Base-by-base conservation (phyloP, 2,113 vertebrate species). In the Andinoacara biseriatus region DNA sequence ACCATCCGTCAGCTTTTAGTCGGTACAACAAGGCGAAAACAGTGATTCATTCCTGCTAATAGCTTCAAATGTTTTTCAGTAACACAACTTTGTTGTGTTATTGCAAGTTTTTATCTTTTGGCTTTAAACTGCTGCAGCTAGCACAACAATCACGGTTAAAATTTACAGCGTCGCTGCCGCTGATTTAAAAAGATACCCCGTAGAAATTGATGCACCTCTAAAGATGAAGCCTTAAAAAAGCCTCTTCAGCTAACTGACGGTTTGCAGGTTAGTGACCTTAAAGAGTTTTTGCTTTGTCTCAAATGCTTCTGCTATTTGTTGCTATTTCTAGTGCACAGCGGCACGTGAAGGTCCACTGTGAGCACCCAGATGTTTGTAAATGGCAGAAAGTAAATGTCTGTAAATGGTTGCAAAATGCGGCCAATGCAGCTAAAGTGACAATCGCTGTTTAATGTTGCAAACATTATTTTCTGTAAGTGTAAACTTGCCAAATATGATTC, bases 181-280 rank as follows among this genome's bases (percentile, higher is more conserved):
- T 46, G 3, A 49, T 49, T 69, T 0, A 49, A 4, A 49, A 20
- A 49, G 1, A 11, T 1, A 9, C 35, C 35, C 0, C 5, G 6
- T 67, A 7, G 46, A 67, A 29, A 46, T 40, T 1, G 24, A 49
- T 46, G 24, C 43, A 13, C 24, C 24, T 49, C 3, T 69, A 52
- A 69, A 20, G 26, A 49, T 22, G 2, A n/a, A 31, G 57, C n/a
- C 24, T 58, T 24, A 29, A 59, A 76, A 33, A 46, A 17, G 57
- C 24, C 24, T 76, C 18, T 60, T 38, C n/a, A 58, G 74, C 33
- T 58, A 40, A 40, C 52, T 57, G 31, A 7, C 3, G 1, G 54
- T 35, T 58, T 58, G 22, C 38, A 76, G 15, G 74, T 58, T 18
- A 11, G 33, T n/a, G 9, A 17, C 17, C n/a, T 35, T 26, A 24